Evolutionary conservation across 2,888 invertebrate genomes (phyloP), one percentile per base, ranked within the genome.

Genomic region (Cryptus viduatorius): DNA sequence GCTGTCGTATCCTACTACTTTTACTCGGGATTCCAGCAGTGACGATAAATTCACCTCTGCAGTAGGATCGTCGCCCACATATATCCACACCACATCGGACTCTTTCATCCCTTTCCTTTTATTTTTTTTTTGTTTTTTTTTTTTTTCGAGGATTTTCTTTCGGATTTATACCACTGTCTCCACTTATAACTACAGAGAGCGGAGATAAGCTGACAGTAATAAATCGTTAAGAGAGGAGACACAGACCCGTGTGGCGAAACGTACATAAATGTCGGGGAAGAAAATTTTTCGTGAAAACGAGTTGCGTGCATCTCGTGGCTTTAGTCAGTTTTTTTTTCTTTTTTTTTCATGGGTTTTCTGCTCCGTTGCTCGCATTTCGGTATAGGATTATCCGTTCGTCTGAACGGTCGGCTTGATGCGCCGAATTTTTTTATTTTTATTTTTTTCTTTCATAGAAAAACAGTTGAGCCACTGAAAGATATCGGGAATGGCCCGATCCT

Each of bases 91-190:
- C 65, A 42, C 50, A n/a, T 10, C 14, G 61, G 64, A 59, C 69
- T 44, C 64, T 61, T 76, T 82, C 53, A 65, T 7, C 31, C 65
- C 78, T 10, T 78, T 64, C 61, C 59, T 59, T 67, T 68, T 8
- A n/a, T 42, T 61, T 50, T 50, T 5, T 42, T 14, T 56, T 31
- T 50, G 46, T n/a, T 78, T 78, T 44, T 14, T 59, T 59, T 71
- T 79, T 65, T 50, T 53, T 53, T 83, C 79, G 56, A 82, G 85
- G 86, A 87, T 87, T 83, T 87, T 86, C 84, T 82, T 79, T 82
- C 68, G 85, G 82, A 87, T 86, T 87, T 87, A 87, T 87, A 84
- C 82, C 83, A 71, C 87, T 83, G 85, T 86, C 86, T 83, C 82
- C 85, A 87, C 84, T 86, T 83, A 86, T 86, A 86, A 82, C 84